Evolutionary conservation across 2,797 vertebrate species (phyloP).

Genomic region (Salarias fasciatus): DNA sequence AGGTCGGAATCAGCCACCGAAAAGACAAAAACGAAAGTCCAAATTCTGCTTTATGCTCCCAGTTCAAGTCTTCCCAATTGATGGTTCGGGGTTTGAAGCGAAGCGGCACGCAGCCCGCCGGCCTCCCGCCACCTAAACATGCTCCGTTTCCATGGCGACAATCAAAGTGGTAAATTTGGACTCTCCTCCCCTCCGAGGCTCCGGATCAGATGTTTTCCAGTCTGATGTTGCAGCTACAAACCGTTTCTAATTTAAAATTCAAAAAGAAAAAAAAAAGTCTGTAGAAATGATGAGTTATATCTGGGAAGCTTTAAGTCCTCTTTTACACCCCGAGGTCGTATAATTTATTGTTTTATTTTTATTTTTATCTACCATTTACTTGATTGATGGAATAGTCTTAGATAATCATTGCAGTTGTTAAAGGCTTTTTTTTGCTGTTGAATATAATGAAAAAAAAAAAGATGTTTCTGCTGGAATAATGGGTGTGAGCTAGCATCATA

Average conservation of each 20-base stretch:
- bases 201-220: conserved; percentile 12
- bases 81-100: conserved; percentile 35
- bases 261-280: background rate
- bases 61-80: conserved; percentile 38
- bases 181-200: background rate
- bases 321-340: conserved; percentile 71
- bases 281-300: conserved; percentile 36
- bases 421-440: conserved; percentile 64
- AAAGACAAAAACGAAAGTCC: background rate
- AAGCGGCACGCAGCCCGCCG: conserved; percentile 23
- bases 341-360: conserved; percentile 80
- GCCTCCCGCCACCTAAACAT: background rate
- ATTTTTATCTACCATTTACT: conserved; percentile 67
- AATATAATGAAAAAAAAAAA: conserved; percentile 47
- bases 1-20: background rate
- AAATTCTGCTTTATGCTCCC: conserved; percentile 5
- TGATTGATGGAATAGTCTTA: conserved; percentile 78
- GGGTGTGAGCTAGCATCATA: conserved; percentile 65
- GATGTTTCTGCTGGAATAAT: conserved; percentile 65
- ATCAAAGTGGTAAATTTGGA: conserved; percentile 44
- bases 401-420: conserved; percentile 75
- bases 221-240: conserved; percentile 29
- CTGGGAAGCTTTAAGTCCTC: conserved; percentile 59
- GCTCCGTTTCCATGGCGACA: conserved; percentile 52
- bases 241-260: conserved; percentile 54